phyloP scores from a whole-genome alignment of 2,113 vertebrate genomes.

The Acrocephalus kingi region DNA sequence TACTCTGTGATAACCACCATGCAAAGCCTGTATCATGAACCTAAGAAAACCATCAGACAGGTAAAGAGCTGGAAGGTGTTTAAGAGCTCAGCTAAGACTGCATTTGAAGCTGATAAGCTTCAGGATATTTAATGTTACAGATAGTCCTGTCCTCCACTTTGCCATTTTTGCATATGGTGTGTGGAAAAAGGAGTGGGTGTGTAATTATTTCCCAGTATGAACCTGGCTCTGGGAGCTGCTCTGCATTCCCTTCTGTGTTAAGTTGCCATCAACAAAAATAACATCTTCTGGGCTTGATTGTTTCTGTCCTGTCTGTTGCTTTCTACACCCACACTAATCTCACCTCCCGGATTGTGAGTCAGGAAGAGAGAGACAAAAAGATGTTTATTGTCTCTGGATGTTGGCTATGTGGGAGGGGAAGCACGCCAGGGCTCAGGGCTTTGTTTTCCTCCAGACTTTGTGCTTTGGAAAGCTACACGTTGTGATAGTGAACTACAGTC shows the following conservation, averaged over 20 bases:
- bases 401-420: slow-evolving; percentile 2
- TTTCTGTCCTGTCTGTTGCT: not conserved
- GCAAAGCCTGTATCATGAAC: not conserved
- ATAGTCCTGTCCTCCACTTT: not conserved
- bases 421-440: not conserved
- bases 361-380: not conserved
- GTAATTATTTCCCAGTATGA: not conserved
- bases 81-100: not conserved
- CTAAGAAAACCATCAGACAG: not conserved
- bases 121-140: not conserved
- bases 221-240: not conserved
- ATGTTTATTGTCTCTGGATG: not conserved
- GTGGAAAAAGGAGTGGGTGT: not conserved
- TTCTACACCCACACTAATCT: not conserved
- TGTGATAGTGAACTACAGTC: not conserved
- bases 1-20: not conserved
- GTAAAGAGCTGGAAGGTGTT: not conserved
- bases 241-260: not conserved
- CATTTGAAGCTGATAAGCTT: not conserved
- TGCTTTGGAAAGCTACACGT: not conserved
- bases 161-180: not conserved
- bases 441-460: not conserved
- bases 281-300: not conserved
- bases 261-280: not conserved
- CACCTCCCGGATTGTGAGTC: not conserved